Base-by-base conservation (phyloP, 1,140 invertebrate genomes). In the Ceratosolen fusciceps region DNA sequence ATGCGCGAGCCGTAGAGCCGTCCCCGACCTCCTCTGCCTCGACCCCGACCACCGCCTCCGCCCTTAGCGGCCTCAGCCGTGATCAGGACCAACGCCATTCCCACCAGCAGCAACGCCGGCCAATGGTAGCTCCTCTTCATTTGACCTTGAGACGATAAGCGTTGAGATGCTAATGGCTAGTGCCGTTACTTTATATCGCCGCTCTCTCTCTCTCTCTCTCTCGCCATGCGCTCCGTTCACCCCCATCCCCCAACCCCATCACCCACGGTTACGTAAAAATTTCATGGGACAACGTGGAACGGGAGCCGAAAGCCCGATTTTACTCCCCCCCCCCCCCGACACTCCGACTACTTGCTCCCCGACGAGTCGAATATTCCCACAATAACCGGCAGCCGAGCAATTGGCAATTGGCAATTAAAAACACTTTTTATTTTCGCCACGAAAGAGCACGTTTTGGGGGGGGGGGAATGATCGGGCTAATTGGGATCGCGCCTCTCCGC, bases 1-100 rank as follows among this genome's bases (percentile, higher is more conserved):
- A 92, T 91, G 16, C 91, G 84, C 7, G 91, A 91, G 49, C 91
- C 91, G 82, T 88, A 92, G 21, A 91, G 77, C 79, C 90, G 84
- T 70, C 91, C 89, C 80, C 91, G 84, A n/a, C 90, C 85, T 5
- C 87, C 84, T 82, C 89, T 83, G 21, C 83, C 81, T 0, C 86
- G 81, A 71, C 89, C 83, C 76, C 88, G 85, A 39, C 85, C 83
- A 68, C 88, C 87, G 52, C 87, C 88, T 43, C 90, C 88, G 73
- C 88, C 89, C n/a, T 88, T 88, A 37, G 87, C 86, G 2, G 74
- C 74, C 5, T 68, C 71, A 24, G 26, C 52, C n/a, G 8, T 16
- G 12, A 56, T 8, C 56, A 76, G 54, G 24, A 67, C 14, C 31
- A 75, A 21, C 12, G 52, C 73, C 74, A 77, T 58, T 7, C 39